phyloP scores from a whole-genome alignment of 2,888 invertebrate genomes.

The Choreutis nemorana region DNA sequence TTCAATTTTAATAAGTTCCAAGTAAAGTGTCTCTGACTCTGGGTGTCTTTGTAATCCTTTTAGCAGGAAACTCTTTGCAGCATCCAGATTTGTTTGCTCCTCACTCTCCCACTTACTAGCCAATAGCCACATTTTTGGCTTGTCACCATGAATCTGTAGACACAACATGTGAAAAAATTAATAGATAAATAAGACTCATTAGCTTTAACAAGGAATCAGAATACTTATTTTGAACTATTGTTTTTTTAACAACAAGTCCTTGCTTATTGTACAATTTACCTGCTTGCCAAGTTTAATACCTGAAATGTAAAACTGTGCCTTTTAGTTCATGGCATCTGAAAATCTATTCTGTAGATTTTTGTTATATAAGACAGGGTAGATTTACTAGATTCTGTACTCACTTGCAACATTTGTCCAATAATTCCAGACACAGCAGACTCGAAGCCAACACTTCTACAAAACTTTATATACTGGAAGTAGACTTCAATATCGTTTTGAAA shows the following conservation, averaged over 20 bases:
- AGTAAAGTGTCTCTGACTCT: conserved; percentile 71
- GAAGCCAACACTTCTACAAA: conserved; percentile 73
- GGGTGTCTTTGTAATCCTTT: conserved; percentile 81
- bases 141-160: conserved; percentile 74
- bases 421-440: conserved; percentile 61
- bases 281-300: too few species aligned
- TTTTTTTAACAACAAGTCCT: too few species aligned
- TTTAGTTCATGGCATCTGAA: too few species aligned
- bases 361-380: too few species aligned
- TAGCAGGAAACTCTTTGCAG: conserved; percentile 75
- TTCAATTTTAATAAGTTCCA: conserved; percentile 63
- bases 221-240: too few species aligned
- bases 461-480: conserved; percentile 82
- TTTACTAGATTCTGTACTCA: conserved; percentile 26
- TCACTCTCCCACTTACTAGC: conserved; percentile 83
- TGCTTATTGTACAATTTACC: too few species aligned
- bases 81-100: conserved; percentile 71
- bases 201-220: too few species aligned
- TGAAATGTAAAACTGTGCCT: too few species aligned
- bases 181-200: too few species aligned
- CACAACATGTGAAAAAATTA: conserved; percentile 12
- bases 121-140: conserved; percentile 78
- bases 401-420: conserved; percentile 70
- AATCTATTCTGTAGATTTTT: too few species aligned
- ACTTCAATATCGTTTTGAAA: conserved; percentile 78